Evolutionary conservation across 2,888 invertebrate genomes (phyloP).

Genomic region (Ptilodon capucinus): DNA sequence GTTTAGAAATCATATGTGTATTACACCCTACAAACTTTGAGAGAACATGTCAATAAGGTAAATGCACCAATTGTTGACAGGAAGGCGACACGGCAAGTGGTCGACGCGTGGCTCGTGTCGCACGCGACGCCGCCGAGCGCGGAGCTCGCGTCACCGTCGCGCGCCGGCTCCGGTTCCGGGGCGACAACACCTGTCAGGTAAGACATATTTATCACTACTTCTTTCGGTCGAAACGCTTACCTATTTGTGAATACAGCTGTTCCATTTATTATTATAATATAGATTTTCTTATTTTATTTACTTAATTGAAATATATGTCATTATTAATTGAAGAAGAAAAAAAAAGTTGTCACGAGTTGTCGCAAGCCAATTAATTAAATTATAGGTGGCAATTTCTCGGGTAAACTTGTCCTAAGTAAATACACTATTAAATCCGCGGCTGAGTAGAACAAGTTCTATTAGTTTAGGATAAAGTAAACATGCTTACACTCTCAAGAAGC

Average conservation of each 20-base stretch:
- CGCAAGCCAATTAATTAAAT: conserved; percentile 13
- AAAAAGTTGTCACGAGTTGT: neutral
- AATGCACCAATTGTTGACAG: conserved; percentile 72
- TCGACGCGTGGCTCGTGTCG: conserved; percentile 96
- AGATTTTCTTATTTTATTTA: too few species aligned
- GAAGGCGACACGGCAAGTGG: conserved; percentile 95
- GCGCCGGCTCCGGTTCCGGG: conserved; percentile 91
- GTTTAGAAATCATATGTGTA: neutral
- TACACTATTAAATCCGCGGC: conserved; percentile 23
- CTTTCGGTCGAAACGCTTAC: too few species aligned
- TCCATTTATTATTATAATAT: too few species aligned
- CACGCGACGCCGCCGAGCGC: conserved; percentile 90
- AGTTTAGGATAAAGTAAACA: conserved; percentile 29
- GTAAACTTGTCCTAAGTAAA: conserved; percentile 60
- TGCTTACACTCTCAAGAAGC: conserved; percentile 8
- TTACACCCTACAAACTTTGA: neutral
- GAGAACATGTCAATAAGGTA: conserved; percentile 27
- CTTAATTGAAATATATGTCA: too few species aligned
- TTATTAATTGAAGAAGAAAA: too few species aligned
- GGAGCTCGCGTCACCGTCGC: conserved; percentile 83
- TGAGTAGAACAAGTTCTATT: conserved; percentile 27
- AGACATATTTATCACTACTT: conserved; percentile 9
- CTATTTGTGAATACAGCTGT: neutral
- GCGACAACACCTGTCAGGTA: conserved; percentile 96
- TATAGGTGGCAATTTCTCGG: conserved; percentile 62